Evolutionary conservation across 1,140 invertebrate genomes (phyloP).

Genomic region (Aphaenogaster floridana): DNA sequence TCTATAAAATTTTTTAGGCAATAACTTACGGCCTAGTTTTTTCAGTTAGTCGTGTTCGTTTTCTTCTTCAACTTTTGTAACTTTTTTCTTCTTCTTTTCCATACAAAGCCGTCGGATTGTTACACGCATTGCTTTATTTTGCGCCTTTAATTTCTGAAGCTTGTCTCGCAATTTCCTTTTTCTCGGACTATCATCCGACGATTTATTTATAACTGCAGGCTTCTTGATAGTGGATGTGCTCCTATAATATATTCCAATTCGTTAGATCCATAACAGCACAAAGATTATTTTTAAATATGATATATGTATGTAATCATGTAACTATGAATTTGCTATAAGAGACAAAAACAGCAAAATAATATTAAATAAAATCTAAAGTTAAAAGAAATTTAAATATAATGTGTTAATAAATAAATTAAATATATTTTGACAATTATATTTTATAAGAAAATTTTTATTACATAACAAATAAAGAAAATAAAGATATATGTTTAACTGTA

Average conservation of each 20-base stretch:
- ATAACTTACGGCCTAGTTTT: constrained; percentile 1
- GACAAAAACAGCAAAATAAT: background rate
- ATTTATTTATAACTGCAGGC: background rate
- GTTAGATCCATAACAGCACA: background rate
- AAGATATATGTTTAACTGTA: too few species aligned
- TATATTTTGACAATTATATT: too few species aligned
- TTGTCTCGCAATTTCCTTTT: background rate
- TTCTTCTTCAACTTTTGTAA: background rate
- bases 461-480: too few species aligned
- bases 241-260: background rate
- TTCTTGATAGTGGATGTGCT: background rate
- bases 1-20: background rate
- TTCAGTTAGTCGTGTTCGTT: background rate
- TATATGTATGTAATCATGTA: background rate
- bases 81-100: background rate
- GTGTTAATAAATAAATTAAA: too few species aligned
- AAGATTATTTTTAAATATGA: too few species aligned
- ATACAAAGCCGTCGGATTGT: background rate
- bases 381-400: too few species aligned
- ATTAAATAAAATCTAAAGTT: background rate
- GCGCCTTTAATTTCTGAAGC: background rate
- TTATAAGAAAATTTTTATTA: too few species aligned
- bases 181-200: background rate
- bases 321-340: background rate
- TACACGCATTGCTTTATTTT: background rate